phyloP scores from a whole-genome alignment of 2,797 vertebrate genomes.

The Enteromius thamalakanensis region DNA sequence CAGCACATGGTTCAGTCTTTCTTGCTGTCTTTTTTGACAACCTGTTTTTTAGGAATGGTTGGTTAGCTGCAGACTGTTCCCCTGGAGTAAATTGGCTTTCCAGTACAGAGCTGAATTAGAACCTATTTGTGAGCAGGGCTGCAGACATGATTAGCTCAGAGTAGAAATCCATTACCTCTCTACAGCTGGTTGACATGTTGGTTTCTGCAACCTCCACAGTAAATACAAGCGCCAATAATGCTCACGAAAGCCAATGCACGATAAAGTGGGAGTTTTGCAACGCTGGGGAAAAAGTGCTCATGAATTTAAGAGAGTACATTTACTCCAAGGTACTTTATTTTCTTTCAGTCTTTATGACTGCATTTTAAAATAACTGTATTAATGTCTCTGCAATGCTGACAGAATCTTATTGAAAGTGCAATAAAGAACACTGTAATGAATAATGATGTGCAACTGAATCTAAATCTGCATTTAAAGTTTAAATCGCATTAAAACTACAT shows the following conservation, averaged over 20 bases:
- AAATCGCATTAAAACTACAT: background rate
- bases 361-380: background rate
- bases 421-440: background rate
- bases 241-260: constrained; percentile 30
- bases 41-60: constrained; percentile 31
- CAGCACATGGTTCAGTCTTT: background rate
- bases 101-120: constrained; percentile 35
- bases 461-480: background rate
- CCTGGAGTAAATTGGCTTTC: constrained; percentile 41
- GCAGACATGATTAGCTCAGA: constrained; percentile 49
- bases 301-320: constrained; percentile 16
- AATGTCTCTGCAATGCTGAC: background rate
- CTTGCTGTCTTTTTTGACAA: constrained; percentile 25
- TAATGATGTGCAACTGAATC: background rate
- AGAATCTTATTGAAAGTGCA: background rate
- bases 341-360: background rate
- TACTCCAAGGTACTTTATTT: background rate
- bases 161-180: constrained; percentile 50
- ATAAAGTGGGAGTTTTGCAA: background rate
- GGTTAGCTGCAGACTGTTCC: constrained; percentile 4
- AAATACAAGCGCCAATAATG: constrained; percentile 40
- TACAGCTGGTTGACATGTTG: constrained; percentile 51
- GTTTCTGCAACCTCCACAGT: constrained; percentile 47
- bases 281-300: background rate
- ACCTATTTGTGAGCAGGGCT: constrained; percentile 47